Evolutionary conservation across 2,797 vertebrate genomes (phyloP).

Genomic region (Rachycentron canadum): DNA sequence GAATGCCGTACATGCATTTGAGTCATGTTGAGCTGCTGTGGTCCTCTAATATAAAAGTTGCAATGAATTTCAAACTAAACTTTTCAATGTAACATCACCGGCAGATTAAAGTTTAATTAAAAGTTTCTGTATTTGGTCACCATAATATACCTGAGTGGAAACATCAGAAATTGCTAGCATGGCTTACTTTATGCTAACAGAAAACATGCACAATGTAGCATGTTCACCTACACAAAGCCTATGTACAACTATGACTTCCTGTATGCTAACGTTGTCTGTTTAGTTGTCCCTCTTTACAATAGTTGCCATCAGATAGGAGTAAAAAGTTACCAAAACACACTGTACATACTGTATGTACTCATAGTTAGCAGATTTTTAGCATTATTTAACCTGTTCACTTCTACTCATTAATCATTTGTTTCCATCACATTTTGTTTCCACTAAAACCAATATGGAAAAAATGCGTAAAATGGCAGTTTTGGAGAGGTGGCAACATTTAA

Average conservation of each 20-base stretch:
- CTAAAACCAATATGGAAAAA: background rate
- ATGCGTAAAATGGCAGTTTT: background rate
- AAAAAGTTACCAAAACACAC: background rate
- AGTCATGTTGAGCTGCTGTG: conserved; percentile 38
- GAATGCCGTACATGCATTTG: conserved; percentile 44
- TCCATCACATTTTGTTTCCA: background rate
- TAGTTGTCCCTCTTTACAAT: background rate
- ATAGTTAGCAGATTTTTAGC: no score
- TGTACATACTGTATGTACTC: no score
- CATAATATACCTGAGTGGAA: background rate
- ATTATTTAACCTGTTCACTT: no score
- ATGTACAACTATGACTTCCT: background rate
- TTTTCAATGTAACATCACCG: background rate
- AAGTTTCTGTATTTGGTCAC: background rate
- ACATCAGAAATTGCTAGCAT: no score
- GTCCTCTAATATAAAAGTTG: conserved; percentile 18
- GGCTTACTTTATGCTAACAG: background rate
- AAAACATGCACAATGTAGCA: background rate
- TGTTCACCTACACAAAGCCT: background rate
- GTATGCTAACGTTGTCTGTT: background rate
- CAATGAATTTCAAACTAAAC: conserved; percentile 17
- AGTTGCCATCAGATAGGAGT: background rate
- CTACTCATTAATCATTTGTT: no score
- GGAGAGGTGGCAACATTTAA: no score
- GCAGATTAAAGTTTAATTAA: background rate